phyloP scores from a whole-genome alignment of 2,113 vertebrate genomes.

The Paratilapia polleni region DNA sequence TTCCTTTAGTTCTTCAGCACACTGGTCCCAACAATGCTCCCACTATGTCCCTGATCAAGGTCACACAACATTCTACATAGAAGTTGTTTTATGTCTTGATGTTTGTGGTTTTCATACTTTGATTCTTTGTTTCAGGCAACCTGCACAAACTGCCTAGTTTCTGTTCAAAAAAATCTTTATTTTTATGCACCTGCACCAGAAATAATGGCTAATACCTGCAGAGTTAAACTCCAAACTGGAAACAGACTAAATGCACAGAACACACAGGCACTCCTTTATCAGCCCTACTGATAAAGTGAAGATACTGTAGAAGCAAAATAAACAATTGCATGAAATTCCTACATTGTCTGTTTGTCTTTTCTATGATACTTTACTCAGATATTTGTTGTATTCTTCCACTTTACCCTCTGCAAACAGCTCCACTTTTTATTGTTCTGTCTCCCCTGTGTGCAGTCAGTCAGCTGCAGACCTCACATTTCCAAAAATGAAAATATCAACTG shows the following conservation, averaged over 20 bases:
- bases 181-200: not conserved
- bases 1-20: not conserved
- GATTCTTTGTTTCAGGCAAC: not conserved
- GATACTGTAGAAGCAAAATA: not conserved
- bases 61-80: not conserved
- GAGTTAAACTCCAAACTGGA: not conserved
- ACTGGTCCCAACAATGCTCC: not conserved
- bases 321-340: not conserved
- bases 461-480: not conserved
- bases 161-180: not conserved
- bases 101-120: not conserved
- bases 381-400: not conserved
- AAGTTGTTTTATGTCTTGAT: not conserved
- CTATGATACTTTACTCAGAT: not conserved
- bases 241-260: not conserved
- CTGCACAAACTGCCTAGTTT: not conserved
- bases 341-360: not conserved
- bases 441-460: not conserved
- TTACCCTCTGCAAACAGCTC: not conserved
- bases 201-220: not conserved
- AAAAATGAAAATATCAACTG: conserved; percentile 25
- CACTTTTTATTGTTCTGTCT: not conserved
- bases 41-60: not conserved
- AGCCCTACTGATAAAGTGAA: too few relatives aligned
- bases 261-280: too few relatives aligned